Evolutionary conservation across 2,888 invertebrate genomes (phyloP), one percentile per base, ranked within the genome.

Genomic region (Hyalella azteca): DNA sequence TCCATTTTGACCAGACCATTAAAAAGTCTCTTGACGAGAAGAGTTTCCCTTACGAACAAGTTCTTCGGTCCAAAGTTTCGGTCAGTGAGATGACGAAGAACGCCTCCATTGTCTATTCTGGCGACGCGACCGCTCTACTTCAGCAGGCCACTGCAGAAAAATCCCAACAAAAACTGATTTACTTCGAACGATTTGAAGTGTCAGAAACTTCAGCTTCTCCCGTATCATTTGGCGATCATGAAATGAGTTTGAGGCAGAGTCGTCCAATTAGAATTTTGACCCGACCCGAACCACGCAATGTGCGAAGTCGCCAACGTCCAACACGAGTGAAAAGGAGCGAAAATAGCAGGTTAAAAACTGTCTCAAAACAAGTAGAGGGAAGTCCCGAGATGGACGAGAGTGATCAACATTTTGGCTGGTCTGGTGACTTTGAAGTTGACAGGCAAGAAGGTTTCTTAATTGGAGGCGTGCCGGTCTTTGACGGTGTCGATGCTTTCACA

Each of bases 391-490:
- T 4, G 36, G 29, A 66, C 2, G 19, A 15, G 32, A 66, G 9
- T 11, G 66, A 36, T 4, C 11, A 19, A 29, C 66, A 36, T 22
- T 32, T 66, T 36, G 66, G 66, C 15, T 66, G 66, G 66, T n/a
- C 66, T 4, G 66, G 66, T 0, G 39, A 66, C 39, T 49, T 81
- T 11, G 32, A 49, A 59, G 77, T 81, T 29, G 81, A 81, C 66
- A 36, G 66, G 29, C 79, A 78, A 36, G 81, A 79, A 36, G 79
- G 81, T 7, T 54, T 79, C 19, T 78, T 79, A 15, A 79, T 79
- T 22, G 81, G 79, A 0, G 81, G 81, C 29, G 73, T 75, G 3
- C 81, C 81, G 1, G 79, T 75, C 29, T 81, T 79, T 75, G 81
- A 79, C 4, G 79, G 79, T 5, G 78, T 79, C 13, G 75, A 78